phyloP scores from a whole-genome alignment of 2,113 vertebrate species.

The Trematocara nigrifrons region DNA sequence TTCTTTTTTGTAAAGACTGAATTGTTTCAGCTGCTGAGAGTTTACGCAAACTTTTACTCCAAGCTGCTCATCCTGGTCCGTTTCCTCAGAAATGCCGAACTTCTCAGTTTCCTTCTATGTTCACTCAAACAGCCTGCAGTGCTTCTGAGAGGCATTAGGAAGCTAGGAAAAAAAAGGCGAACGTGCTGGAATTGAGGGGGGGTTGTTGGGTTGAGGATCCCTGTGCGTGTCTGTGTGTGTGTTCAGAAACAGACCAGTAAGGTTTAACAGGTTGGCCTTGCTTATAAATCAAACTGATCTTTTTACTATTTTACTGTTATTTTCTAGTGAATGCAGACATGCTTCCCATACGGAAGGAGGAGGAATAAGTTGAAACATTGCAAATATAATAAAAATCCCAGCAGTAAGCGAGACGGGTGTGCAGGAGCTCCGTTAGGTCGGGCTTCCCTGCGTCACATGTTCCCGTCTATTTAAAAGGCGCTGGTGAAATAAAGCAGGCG shows the following conservation, averaged over 20 bases:
- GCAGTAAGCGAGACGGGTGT: neutral
- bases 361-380: neutral
- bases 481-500: neutral
- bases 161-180: accelerated
- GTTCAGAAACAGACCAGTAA: neutral
- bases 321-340: neutral
- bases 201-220: neutral
- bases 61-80: neutral
- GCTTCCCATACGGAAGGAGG: accelerated
- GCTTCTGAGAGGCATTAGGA: neutral
- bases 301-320: neutral
- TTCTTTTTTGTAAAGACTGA: neutral
- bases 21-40: neutral
- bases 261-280: neutral
- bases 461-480: neutral
- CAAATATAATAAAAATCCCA: neutral
- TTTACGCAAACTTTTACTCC: neutral
- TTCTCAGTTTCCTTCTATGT: neutral
- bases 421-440: neutral
- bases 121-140: neutral
- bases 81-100: neutral
- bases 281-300: neutral
- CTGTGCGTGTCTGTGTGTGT: neutral
- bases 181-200: neutral
- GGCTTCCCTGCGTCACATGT: neutral